Evolutionary conservation across 2,113 vertebrate genomes (phyloP), one percentile per base, ranked within the genome.

Genomic region (Macroglossus sobrinus): DNA sequence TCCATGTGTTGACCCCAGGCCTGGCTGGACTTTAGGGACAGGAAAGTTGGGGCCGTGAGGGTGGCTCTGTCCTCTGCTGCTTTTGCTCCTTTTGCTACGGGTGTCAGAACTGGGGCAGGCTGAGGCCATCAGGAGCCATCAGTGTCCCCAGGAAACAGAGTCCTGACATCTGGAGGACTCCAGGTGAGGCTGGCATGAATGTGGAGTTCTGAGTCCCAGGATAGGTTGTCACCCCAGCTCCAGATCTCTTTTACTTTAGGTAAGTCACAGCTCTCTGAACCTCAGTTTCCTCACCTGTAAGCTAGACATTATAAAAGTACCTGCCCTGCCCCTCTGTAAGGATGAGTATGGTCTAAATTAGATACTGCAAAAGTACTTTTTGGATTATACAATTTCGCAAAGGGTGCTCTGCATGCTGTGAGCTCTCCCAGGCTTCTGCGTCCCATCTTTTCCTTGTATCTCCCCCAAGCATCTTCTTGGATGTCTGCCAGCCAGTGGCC

Each of bases 1-100:
- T 11, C 14, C 0, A 0, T 0, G 0, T 0, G 24, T 5, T 26
- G 43, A 14, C 12, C 18, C 18, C 19, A 13, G 40, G 28, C 19
- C 2, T 61, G 92, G 71, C 79, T 75, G 45, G 45, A 10, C 45
- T 1, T 47, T 10, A 7, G 50, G 79, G 64, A 50, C 50, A 40
- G 71, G 43, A 28, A 28, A 4, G 0, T 0, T 3, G 6, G 66
- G 35, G 24, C 19, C 1, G 4, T 11, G 45, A 57, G 50, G 19
- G 28, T 0, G 0, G 43, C 53, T 19, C 50, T 22, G 45, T 28
- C 64, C 53, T 86, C 24, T 10, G 26, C 24, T 2, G 1, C 19
- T 1, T 15, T 3, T 19, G 66, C 38, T 30, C 2, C 47, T 85
- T 68, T 13, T 47, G 59, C 69, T 22, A 5, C 7, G 47, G 35